Base-by-base conservation (phyloP, 2,113 vertebrate genomes). In the Stictonetta naevosa region DNA sequence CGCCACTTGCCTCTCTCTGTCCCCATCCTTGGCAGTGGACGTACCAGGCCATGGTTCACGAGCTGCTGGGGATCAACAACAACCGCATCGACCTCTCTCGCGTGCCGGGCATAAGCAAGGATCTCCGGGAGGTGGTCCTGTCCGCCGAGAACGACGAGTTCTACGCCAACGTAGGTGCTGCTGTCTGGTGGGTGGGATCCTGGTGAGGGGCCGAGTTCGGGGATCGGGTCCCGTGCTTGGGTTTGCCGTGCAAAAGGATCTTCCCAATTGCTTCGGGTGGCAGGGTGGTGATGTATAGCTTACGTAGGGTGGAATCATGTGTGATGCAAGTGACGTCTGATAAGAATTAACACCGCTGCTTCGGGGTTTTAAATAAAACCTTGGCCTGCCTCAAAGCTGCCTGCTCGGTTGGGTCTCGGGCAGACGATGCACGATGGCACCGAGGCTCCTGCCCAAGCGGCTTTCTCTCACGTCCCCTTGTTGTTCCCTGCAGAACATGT, bases 1-100 rank as follows among this genome's bases (percentile, higher is more conserved):
- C n/a, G 63, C 4, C 5, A 1, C 33, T 48, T 88, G 52, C 87
- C 44, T 73, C 10, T 20, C 58, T 55, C 34, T 83, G 25, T 40
- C 33, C 1, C 16, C 7, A 0, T 33, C 91, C 85, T 77, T 42
- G 60, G n/a, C 73, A 99, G 99, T 99, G 99, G 99, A 99, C 99
- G 0, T 99, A 99, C 95, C 99, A 99, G 97, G 99, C 99, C 8
- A 99, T 99, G 99, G 99, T 99, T 6, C 99, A 99, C 3, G 99
- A 99, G 86, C 87, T 99, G 28, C 98, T 99, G 67, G 99, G 99
- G 13, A 98, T 99, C 60, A 99, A 99, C 98, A 99, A 99, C 98
- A 99, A 99, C 95, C 97, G 99, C 60, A 99, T 99, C 46, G 99
- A 99, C 97, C 97, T 99, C 63, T 99, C 99, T 15, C 98, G 99